Conservation (phyloP, 2,113 vertebrate species). For the Verasper variegatus region DNA sequence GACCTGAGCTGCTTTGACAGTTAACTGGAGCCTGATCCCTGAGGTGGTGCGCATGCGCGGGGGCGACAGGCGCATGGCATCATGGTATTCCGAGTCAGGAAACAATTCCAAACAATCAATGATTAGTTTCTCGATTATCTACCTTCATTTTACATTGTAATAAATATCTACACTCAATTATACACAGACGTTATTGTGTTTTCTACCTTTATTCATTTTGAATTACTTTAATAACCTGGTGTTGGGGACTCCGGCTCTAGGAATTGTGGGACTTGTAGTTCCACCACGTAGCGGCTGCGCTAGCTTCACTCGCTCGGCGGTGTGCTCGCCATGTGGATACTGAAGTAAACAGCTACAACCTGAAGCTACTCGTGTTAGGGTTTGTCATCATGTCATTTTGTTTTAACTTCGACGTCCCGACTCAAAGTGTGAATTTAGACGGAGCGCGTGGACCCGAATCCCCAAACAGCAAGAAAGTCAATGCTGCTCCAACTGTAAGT, state of each 20-base stretch:
- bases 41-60: conserved; percentile 52
- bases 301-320: not conserved
- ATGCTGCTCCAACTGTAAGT: conserved; percentile 64
- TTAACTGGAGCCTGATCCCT: conserved; percentile 39
- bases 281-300: not conserved
- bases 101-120: not conserved
- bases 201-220: accelerated
- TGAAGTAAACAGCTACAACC: not conserved
- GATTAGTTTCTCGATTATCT: no score
- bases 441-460: conserved; percentile 9
- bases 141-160: no score
- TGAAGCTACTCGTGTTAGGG: not conserved
- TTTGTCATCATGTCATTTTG: conserved; percentile 80
- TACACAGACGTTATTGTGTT: not conserved
- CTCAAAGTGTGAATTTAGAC: conserved; percentile 9
- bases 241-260: accelerated
- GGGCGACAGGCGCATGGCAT: conserved; percentile 7
- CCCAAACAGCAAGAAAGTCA: conserved; percentile 25
- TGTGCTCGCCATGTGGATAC: conserved; percentile 31
- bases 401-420: conserved; percentile 81
- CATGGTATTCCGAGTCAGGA: conserved; percentile 57
- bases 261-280: conserved; percentile 73
- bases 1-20: conserved; percentile 35
- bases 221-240: not conserved
- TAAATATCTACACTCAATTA: no score